Conservation (phyloP, 2,888 invertebrate genomes). For the Synergus japonicus region DNA sequence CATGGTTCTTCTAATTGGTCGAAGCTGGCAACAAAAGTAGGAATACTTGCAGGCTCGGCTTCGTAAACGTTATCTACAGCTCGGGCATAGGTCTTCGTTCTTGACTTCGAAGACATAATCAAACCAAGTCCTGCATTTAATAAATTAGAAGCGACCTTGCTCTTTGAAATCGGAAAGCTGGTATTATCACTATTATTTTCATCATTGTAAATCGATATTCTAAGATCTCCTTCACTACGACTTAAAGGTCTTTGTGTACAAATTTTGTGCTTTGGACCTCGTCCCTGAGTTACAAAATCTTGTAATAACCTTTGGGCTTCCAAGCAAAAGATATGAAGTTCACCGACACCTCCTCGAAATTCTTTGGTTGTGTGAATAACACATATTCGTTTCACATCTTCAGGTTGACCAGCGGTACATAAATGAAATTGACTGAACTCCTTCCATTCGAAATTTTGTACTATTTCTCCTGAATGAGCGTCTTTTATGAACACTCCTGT, state of each 20-base stretch:
- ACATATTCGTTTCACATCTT: slow-evolving; percentile 81
- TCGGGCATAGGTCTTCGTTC: slow-evolving; percentile 48
- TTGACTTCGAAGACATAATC: slow-evolving; percentile 54
- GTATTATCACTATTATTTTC: slow-evolving; percentile 42
- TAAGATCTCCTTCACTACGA: slow-evolving; percentile 79
- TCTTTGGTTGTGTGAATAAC: slow-evolving; percentile 81
- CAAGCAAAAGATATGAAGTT: slow-evolving; percentile 78
- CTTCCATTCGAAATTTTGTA: slow-evolving; percentile 81
- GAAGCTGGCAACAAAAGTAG: slow-evolving; percentile 58
- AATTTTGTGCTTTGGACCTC: slow-evolving; percentile 69
- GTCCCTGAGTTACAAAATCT: slow-evolving; percentile 77
- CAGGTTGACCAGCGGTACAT: slow-evolving; percentile 77
- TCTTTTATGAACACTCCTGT: slow-evolving; percentile 81
- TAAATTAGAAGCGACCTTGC: slow-evolving; percentile 62
- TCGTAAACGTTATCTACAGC: slow-evolving; percentile 71
- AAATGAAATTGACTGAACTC: slow-evolving; percentile 81
- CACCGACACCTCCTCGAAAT: slow-evolving; percentile 79
- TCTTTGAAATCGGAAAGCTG: slow-evolving; percentile 57
- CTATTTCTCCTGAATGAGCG: slow-evolving; percentile 78
- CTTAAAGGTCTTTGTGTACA: slow-evolving; percentile 71
- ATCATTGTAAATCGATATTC: slow-evolving; percentile 59
- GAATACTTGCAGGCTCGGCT: slow-evolving; percentile 60
- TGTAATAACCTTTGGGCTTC: slow-evolving; percentile 77
- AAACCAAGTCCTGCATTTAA: slow-evolving; percentile 66
- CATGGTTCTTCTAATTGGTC: slow-evolving; percentile 62